Evolutionary conservation across 37 sponge, comb jelly and placozoan genomes (phyloP).

Genomic region (Lycopodina hypogea): DNA sequence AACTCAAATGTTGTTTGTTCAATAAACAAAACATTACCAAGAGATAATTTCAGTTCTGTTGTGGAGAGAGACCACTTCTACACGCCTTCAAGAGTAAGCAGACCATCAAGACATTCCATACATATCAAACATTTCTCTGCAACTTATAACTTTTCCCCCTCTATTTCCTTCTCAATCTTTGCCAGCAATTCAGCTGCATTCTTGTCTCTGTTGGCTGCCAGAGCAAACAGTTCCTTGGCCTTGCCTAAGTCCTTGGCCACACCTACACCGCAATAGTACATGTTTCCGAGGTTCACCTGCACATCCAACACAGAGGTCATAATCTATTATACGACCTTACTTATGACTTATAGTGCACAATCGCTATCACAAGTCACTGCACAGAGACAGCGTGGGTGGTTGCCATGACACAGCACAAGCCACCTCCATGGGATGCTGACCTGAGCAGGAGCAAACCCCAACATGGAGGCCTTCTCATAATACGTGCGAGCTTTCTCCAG

Average conservation of each 20-base stretch:
- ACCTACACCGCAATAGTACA: constrained; percentile 83
- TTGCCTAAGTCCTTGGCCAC: constrained; percentile 62
- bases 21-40: too few relatives aligned
- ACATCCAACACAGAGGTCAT: not conserved
- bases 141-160: constrained; percentile 4
- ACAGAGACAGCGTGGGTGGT: not conserved
- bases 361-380: not conserved
- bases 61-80: too few relatives aligned
- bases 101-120: too few relatives aligned
- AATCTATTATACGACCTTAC: too few relatives aligned
- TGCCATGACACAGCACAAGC: not conserved
- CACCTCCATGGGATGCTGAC: constrained; percentile 10
- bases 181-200: constrained; percentile 72
- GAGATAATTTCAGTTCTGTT: too few relatives aligned
- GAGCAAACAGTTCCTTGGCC: constrained; percentile 78
- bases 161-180: constrained; percentile 62
- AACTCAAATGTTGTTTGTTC: too few relatives aligned
- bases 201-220: constrained; percentile 63
- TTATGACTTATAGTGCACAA: not conserved
- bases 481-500: constrained; percentile 74
- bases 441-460: constrained; percentile 79
- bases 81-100: too few relatives aligned
- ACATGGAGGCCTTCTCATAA: constrained; percentile 59
- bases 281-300: constrained; percentile 89
- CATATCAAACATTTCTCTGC: too few relatives aligned